These are phyloP conservation scores for Sinelater perroti DNA, from an alignment of 2,888 invertebrate genomes.

Conservation along the genomic window DNA sequence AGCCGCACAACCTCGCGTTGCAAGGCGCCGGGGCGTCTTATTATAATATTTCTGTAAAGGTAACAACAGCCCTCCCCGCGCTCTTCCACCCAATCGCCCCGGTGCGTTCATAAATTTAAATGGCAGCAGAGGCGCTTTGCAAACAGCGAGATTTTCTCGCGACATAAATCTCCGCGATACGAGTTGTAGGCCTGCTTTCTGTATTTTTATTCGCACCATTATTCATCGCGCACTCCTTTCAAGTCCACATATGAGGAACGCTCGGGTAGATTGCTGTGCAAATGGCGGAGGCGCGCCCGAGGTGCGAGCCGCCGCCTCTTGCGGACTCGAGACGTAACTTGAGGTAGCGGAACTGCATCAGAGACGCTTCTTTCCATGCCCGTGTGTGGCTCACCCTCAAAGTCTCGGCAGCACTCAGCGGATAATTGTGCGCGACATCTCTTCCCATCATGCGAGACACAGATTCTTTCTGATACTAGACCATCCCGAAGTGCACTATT, in stretches of 20 bases:
- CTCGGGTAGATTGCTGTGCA: slow-evolving; percentile 4
- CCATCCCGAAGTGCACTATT: slow-evolving; percentile 50
- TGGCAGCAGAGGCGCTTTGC: no score
- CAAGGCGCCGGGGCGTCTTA: no score
- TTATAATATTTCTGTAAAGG: no score
- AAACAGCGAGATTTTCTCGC: neutral
- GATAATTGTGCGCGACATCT: slow-evolving; percentile 52
- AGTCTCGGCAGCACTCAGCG: slow-evolving; percentile 47
- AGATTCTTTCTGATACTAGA: slow-evolving; percentile 51
- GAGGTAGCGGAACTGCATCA: slow-evolving; percentile 25
- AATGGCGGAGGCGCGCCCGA: slow-evolving; percentile 5
- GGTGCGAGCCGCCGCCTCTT: slow-evolving; percentile 13
- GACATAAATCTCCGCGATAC: neutral
- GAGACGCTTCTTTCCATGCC: slow-evolving; percentile 15
- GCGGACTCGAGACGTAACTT: slow-evolving; percentile 17
- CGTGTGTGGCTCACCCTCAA: slow-evolving; percentile 33
- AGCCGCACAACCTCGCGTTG: neutral
- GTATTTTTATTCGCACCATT: slow-evolving; percentile 6
- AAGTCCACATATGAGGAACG: slow-evolving; percentile 7
- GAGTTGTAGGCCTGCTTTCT: neutral
- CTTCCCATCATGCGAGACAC: slow-evolving; percentile 48
- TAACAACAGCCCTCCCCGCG: no score
- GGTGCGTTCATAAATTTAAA: no score
- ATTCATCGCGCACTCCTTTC: slow-evolving; percentile 3
- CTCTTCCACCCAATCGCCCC: no score